These are phyloP conservation scores for Corydoras maculifer DNA, from an alignment of 2,113 vertebrate genomes.

Conservation along the genomic window DNA sequence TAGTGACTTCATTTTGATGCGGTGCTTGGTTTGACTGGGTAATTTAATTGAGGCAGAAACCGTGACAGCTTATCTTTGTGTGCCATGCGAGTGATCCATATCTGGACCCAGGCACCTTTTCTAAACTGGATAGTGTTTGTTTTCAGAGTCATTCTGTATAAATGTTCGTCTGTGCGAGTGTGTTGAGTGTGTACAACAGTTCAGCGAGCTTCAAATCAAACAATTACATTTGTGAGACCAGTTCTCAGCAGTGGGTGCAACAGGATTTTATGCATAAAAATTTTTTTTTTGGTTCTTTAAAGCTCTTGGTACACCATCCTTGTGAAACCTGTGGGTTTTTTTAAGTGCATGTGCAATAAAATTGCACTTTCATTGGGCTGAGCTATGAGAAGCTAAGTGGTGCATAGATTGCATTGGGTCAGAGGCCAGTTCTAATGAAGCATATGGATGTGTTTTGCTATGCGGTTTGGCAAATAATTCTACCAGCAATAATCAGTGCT, in stretches of 20 bases:
- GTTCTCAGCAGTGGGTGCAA: too few species aligned
- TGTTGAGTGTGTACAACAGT: too few species aligned
- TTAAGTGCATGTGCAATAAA: slow-evolving; percentile 19
- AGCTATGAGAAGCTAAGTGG: slow-evolving; percentile 21
- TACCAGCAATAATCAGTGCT: slow-evolving; percentile 24
- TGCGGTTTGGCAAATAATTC: slow-evolving; percentile 41
- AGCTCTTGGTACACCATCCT: too few species aligned
- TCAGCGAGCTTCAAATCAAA: slow-evolving; percentile 8
- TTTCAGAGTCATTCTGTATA: background rate
- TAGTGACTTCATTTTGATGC: slow-evolving; percentile 46
- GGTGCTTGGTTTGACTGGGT: slow-evolving; percentile 39
- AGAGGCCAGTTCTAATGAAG: slow-evolving; percentile 28
- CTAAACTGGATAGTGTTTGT: background rate
- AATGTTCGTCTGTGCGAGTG: background rate
- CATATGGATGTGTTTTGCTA: slow-evolving; percentile 44
- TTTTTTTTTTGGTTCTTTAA: too few species aligned
- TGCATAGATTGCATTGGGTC: slow-evolving; percentile 18
- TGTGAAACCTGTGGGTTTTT: background rate
- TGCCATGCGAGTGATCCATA: slow-evolving; percentile 18
- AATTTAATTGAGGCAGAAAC: slow-evolving; percentile 49
- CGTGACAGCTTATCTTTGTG: slow-evolving; percentile 36
- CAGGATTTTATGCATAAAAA: too few species aligned
- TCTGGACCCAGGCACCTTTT: slow-evolving; percentile 2
- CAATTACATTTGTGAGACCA: background rate
- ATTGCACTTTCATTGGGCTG: slow-evolving; percentile 5